These are phyloP conservation scores for Bungarus multicinctus DNA, from an alignment of 2,113 vertebrate genomes.

Conservation along the genomic window DNA sequence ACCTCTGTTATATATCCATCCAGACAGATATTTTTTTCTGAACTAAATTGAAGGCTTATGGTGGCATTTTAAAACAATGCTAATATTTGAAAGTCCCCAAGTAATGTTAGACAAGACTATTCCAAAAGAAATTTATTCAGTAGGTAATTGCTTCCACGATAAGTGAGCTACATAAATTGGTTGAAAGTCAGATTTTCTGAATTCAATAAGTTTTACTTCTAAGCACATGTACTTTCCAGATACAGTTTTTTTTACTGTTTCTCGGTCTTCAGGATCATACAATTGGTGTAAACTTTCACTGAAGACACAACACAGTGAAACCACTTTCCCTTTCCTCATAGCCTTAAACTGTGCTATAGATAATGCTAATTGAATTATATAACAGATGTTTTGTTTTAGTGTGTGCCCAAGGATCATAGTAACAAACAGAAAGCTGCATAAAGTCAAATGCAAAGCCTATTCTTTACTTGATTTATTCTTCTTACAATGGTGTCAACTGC, in stretches of 20 bases:
- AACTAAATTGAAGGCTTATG: background rate
- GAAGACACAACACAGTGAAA: slow-evolving; percentile 7
- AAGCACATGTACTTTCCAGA: background rate
- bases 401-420: background rate
- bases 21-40: background rate
- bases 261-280: background rate
- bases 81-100: background rate
- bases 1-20: background rate
- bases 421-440: background rate
- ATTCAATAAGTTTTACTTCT: background rate
- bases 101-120: background rate
- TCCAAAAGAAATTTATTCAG: background rate
- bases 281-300: background rate
- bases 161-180: background rate
- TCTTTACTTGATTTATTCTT: background rate
- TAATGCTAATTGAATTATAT: slow-evolving; percentile 19
- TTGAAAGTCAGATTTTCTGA: background rate
- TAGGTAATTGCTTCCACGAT: background rate
- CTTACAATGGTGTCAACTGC: background rate
- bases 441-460: background rate
- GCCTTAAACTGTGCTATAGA: background rate
- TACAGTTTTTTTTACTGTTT: background rate
- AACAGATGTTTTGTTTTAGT: background rate
- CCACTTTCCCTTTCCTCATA: background rate
- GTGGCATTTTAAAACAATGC: background rate